Evolutionary conservation across 2,888 invertebrate species (phyloP), one percentile per base, ranked within the genome.

Genomic region (Drosophila fulvimacula): DNA sequence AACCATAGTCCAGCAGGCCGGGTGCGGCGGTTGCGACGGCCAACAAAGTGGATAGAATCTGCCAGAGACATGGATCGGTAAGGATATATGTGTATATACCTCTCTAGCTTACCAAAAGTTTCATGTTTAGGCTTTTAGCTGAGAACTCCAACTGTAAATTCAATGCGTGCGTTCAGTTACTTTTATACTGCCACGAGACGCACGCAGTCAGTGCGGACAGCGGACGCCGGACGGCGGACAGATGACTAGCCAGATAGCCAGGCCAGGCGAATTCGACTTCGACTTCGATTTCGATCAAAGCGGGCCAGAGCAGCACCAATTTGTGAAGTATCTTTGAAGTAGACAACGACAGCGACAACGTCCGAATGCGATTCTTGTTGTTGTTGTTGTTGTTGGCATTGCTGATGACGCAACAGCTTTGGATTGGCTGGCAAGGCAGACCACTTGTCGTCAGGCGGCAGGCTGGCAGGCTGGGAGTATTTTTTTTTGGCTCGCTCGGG

Each of bases 291-390:
- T 65, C 64, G 64, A 85, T 81, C 83, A 79, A 83, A 86, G 79
- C 82, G 74, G 82, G 84, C 84, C 80, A 84, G 66, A 46, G 63
- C 80, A 85, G 71, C 84, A 76, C 86, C 81, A 85, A 87, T 87
- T 87, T 84, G 85, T 85, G 85, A 84, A 87, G 87, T 85, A 87
- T 87, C 87, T 83, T 57, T 80, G 77, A 77, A 78, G 82, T 84
- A 48, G 72, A 79, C 79, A 67, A 53, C 68, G 60, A 56, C 69
- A 59, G 30, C 74, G 46, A 44, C 65, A 56, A 34, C 55, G 34
- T 57, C 41, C 53, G 48, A 78, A 62, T 67, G 77, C 59, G 30
- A 30, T 30, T 30, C 30, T 30, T 10, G 30, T 30, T 30, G 30
- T 71, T 82, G 65, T 56, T 71, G 68, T 83, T 62, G 71, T 42